A percentile compares a stretch with the other conserved stretches of the same genome.
Evolutionary conservation across 2,113 vertebrate species (phyloP).

Genomic region (Sinocyclocheilus anshuiensis): DNA sequence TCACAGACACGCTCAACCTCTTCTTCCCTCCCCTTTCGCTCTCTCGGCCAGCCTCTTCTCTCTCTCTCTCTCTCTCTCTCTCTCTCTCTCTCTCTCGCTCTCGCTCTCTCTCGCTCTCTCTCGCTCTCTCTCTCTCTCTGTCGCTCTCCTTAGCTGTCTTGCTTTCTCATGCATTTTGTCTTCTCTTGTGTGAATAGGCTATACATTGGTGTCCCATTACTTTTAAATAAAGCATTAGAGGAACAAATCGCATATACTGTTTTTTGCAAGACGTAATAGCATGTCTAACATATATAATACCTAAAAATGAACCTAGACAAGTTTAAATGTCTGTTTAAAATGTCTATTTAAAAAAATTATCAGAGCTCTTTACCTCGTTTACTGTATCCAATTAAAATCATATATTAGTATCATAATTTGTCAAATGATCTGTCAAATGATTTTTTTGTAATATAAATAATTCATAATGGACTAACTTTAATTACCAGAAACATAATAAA

Average conservation of each 20-base stretch:
- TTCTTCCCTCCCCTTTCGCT: slow-evolving; percentile 57
- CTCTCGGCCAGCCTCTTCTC: background rate
- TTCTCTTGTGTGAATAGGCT: background rate
- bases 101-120: slow-evolving; percentile 13
- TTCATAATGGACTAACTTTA: no score
- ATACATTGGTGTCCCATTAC: background rate
- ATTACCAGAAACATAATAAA: no score
- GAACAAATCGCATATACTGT: background rate
- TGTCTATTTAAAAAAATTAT: background rate
- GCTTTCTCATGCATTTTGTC: slow-evolving; percentile 16
- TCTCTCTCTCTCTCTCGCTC: slow-evolving; percentile 25
- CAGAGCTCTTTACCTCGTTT: background rate
- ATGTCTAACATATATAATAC: background rate
- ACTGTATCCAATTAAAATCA: background rate
- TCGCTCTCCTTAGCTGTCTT: slow-evolving; percentile 1
- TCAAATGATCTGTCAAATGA: no score
- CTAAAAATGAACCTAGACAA: background rate
- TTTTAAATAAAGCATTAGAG: background rate
- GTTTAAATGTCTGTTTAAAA: background rate
- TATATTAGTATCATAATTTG: background rate
- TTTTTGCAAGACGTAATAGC: background rate
- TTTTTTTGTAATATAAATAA: no score
- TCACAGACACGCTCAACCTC: slow-evolving; percentile 77
- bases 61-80: background rate
- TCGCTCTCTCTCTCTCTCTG: slow-evolving; percentile 5